Conservation (phyloP, 2,888 invertebrate species). For the Muscina levida region DNA sequence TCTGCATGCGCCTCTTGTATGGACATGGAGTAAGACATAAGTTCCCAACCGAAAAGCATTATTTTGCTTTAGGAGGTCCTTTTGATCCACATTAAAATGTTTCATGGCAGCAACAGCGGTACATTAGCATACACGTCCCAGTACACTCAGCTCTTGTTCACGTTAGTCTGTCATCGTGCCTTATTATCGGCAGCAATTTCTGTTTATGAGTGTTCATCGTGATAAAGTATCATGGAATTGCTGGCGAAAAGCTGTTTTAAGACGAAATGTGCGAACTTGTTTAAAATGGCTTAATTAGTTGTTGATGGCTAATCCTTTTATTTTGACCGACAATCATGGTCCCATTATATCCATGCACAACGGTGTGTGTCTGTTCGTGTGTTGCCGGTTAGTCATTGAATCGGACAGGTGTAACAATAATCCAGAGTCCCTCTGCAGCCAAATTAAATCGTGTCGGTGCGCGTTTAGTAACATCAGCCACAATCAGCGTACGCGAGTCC, state of each 20-base stretch:
- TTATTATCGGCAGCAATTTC: too few relatives aligned
- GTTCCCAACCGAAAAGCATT: background rate
- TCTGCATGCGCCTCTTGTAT: constrained; percentile 34
- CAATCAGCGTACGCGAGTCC: too few relatives aligned
- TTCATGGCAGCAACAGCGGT: constrained; percentile 12
- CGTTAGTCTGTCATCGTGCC: too few relatives aligned
- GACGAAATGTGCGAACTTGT: constrained; percentile 61
- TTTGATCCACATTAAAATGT: constrained; percentile 12
- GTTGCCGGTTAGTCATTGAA: too few relatives aligned
- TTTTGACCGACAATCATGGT: constrained; percentile 47
- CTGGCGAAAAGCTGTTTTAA: constrained; percentile 32
- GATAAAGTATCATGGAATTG: too few relatives aligned
- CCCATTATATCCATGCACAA: too few relatives aligned
- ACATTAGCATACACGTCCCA: background rate
- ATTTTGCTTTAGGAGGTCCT: background rate
- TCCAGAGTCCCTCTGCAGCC: too few relatives aligned
- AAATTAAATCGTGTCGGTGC: too few relatives aligned
- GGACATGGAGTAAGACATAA: constrained; percentile 46
- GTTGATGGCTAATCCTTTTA: constrained; percentile 52
- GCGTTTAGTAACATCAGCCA: too few relatives aligned
- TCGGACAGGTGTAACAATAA: too few relatives aligned
- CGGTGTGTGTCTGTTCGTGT: too few relatives aligned
- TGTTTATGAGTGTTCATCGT: too few relatives aligned
- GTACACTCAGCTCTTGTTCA: constrained; percentile 18
- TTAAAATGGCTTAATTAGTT: constrained; percentile 69